Evolutionary conservation across 2,797 vertebrate genomes (phyloP).

Genomic region (Zalophus californianus): DNA sequence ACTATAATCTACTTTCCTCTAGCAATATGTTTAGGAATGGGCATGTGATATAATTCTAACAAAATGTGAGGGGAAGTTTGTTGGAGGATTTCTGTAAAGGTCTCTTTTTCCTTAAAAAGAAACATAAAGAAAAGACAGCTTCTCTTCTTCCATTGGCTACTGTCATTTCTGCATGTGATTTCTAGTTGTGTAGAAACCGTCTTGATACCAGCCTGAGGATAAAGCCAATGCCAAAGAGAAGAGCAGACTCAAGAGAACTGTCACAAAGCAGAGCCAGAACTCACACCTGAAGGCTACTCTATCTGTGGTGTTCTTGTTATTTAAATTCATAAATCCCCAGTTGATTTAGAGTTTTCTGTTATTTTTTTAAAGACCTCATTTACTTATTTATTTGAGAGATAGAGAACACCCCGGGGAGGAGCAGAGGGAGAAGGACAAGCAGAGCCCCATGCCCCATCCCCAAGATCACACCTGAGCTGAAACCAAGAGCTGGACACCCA

Average conservation of each 20-base stretch:
- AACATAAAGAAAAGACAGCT: neutral
- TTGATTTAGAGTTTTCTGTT: neutral
- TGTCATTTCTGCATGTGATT: neutral
- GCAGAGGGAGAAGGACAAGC: neutral
- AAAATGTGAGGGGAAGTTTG: neutral
- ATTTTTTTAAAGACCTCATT: neutral
- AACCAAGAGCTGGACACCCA: neutral
- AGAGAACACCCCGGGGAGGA: neutral
- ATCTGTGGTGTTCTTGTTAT: neutral
- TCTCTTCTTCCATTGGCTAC: neutral
- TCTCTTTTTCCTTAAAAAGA: slow-evolving; percentile 4
- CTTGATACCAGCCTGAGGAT: neutral
- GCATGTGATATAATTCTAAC: neutral
- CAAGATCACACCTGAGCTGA: neutral
- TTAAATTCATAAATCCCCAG: neutral
- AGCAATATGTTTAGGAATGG: neutral
- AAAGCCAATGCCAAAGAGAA: neutral
- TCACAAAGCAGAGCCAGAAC: neutral
- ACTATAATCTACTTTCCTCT: neutral
- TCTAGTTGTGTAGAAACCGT: neutral
- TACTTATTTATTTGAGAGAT: neutral
- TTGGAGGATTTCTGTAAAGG: neutral
- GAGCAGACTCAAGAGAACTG: neutral
- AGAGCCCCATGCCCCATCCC: neutral
- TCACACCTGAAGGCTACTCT: neutral